Percentiles rank a stretch among this genome's conserved stretches.
These are phyloP conservation scores for Ictalurus punctatus DNA, from an alignment of 2,113 vertebrate genomes.

Conservation along the genomic window DNA sequence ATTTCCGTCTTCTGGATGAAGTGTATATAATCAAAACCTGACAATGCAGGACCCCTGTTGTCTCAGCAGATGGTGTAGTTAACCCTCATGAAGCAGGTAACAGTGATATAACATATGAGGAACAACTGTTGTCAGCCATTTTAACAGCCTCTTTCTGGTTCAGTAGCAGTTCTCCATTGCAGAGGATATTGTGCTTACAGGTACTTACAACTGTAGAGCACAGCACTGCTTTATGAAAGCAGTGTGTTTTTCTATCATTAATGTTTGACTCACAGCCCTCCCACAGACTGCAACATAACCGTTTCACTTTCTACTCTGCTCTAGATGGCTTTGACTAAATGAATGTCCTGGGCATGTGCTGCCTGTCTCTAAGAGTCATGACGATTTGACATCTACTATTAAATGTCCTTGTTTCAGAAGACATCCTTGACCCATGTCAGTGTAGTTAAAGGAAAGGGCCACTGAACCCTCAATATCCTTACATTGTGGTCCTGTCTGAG, in stretches of 20 bases:
- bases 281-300: background rate
- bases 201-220: slow-evolving; percentile 39
- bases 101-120: slow-evolving; percentile 36
- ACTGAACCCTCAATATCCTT: slow-evolving; percentile 38
- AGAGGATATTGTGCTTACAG: slow-evolving; percentile 40
- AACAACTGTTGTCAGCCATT: slow-evolving; percentile 56
- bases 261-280: background rate
- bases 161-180: slow-evolving; percentile 40
- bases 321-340: background rate
- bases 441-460: slow-evolving; percentile 17
- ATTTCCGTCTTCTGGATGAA: background rate
- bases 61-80: slow-evolving; percentile 63
- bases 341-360: background rate
- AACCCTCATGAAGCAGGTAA: slow-evolving; percentile 37
- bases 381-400: slow-evolving; percentile 35
- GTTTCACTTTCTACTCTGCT: background rate
- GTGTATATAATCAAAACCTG: slow-evolving; percentile 13
- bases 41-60: slow-evolving; percentile 26
- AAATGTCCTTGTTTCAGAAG: slow-evolving; percentile 28
- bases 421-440: slow-evolving; percentile 31
- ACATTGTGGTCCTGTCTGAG: slow-evolving; percentile 36
- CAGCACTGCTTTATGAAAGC: slow-evolving; percentile 32
- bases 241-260: slow-evolving; percentile 1
- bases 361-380: slow-evolving; percentile 13
- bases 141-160: slow-evolving; percentile 46